These are phyloP conservation scores for Himantopus leucocephalus DNA, from an alignment of 2,113 vertebrate genomes.

Conservation along the genomic window DNA sequence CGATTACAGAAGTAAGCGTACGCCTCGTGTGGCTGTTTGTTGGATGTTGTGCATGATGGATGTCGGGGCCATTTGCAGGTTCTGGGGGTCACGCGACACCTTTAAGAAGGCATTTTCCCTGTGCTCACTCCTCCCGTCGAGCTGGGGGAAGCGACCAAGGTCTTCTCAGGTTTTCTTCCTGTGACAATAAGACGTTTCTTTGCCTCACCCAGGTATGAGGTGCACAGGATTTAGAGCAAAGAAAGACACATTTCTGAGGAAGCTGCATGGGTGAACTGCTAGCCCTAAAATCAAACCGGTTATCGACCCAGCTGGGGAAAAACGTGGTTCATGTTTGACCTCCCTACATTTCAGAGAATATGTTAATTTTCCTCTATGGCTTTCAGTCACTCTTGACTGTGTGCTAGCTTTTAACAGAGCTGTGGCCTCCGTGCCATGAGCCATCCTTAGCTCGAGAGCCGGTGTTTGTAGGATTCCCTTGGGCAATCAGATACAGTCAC, in stretches of 20 bases:
- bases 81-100: background rate
- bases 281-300: background rate
- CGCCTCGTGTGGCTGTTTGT: accelerated
- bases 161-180: background rate
- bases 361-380: background rate
- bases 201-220: accelerated
- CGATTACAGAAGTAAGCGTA: accelerated
- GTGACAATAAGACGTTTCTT: background rate
- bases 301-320: background rate
- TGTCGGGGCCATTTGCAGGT: background rate
- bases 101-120: background rate
- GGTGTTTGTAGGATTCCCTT: background rate
- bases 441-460: background rate
- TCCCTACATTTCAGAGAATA: background rate
- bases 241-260: background rate
- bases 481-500: background rate
- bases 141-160: background rate
- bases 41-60: background rate
- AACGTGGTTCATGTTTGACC: background rate
- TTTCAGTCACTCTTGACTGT: background rate
- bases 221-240: background rate
- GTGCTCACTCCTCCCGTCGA: background rate
- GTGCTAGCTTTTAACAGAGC: background rate
- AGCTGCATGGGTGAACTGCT: background rate
- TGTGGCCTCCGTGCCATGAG: background rate